Evolutionary conservation across 2,888 invertebrate genomes (phyloP).

Genomic region (Carterocephalus palaemon): DNA sequence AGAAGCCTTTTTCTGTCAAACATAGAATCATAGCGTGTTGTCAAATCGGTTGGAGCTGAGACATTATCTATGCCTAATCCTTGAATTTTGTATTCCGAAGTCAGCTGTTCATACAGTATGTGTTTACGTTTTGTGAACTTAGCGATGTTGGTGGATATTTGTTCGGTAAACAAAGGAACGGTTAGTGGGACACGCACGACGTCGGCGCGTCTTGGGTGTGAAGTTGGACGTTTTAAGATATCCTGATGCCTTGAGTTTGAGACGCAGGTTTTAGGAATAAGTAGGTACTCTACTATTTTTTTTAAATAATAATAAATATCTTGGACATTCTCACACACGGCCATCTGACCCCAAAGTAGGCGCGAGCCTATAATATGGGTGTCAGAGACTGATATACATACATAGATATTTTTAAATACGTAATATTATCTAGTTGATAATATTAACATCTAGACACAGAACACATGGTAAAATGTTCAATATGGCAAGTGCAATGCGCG

Average conservation of each 20-base stretch:
- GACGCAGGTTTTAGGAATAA: too few species aligned
- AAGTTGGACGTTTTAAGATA: slow-evolving; percentile 1
- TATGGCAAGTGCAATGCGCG: too few species aligned
- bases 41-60: slow-evolving; percentile 11
- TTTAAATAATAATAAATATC: too few species aligned
- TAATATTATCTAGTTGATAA: too few species aligned
- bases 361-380: too few species aligned
- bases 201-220: slow-evolving; percentile 5
- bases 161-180: slow-evolving; percentile 30
- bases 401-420: too few species aligned
- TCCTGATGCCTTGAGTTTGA: slow-evolving; percentile 2
- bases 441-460: too few species aligned
- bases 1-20: slow-evolving; percentile 2
- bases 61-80: slow-evolving; percentile 22
- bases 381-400: too few species aligned
- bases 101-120: slow-evolving; percentile 34
- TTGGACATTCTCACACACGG: too few species aligned
- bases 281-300: too few species aligned
- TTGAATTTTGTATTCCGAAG: slow-evolving; percentile 28
- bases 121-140: slow-evolving; percentile 31
- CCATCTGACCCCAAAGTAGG: too few species aligned
- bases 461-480: too few species aligned
- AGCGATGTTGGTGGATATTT: slow-evolving; percentile 27
- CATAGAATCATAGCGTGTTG: slow-evolving; percentile 13
- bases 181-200: slow-evolving; percentile 20